Conservation (phyloP, 2,888 invertebrate genomes). For the Latrodectus elegans region DNA sequence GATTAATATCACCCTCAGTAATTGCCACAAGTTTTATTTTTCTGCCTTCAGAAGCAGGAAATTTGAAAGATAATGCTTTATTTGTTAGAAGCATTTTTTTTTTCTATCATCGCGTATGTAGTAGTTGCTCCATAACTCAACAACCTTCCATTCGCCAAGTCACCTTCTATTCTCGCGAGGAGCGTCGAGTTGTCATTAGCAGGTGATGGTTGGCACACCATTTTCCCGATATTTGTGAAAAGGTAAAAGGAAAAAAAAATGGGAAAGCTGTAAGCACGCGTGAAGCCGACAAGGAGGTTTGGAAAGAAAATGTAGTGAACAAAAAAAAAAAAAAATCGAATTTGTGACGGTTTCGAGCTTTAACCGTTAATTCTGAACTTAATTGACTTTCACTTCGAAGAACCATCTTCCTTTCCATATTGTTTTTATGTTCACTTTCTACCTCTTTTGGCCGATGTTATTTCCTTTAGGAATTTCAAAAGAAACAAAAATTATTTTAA, state of each 20-base stretch:
- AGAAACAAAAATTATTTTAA: no score
- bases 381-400: constrained; percentile 53
- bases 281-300: no score
- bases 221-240: constrained; percentile 21
- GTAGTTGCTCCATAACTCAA: background rate
- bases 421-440: no score
- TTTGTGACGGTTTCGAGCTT: constrained; percentile 45
- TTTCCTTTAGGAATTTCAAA: no score
- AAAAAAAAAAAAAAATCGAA: constrained; percentile 22
- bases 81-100: constrained; percentile 44
- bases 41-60: background rate
- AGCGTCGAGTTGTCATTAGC: constrained; percentile 62
- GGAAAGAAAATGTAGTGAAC: background rate
- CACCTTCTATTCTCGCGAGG: constrained; percentile 29
- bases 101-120: background rate
- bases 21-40: constrained; percentile 36
- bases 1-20: constrained; percentile 60
- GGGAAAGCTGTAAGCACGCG: background rate
- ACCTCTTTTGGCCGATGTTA: no score
- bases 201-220: constrained; percentile 57
- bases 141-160: no score
- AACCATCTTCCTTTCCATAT: no score
- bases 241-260: background rate
- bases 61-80: constrained; percentile 41
- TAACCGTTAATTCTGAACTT: constrained; percentile 52